Conservation (phyloP, 2,888 invertebrate species). For the Electrophaes corylata region DNA sequence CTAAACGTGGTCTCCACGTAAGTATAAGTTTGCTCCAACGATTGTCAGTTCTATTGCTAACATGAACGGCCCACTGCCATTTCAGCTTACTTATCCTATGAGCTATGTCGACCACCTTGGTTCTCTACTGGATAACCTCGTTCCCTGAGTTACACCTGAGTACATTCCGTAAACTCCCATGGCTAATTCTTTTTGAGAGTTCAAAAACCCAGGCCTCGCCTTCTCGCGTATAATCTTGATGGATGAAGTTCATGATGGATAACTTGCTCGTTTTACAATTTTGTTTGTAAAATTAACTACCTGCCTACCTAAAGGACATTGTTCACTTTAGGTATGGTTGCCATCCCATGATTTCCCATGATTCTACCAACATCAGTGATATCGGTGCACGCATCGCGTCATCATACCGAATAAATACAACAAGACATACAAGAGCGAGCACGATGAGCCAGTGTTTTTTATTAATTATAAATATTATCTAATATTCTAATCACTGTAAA, state of each 20-base stretch:
- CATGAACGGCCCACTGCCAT: too few species aligned
- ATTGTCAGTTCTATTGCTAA: too few species aligned
- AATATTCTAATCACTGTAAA: background rate
- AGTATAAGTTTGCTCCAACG: too few species aligned
- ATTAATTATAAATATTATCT: background rate
- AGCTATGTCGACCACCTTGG: too few species aligned
- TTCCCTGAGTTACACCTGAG: too few species aligned
- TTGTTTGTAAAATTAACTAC: background rate
- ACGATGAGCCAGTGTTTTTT: background rate
- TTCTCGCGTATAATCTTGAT: background rate
- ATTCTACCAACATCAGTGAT: background rate
- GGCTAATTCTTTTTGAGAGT: background rate
- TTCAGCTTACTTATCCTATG: too few species aligned
- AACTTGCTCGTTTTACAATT: background rate
- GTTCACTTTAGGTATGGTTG: too few species aligned
- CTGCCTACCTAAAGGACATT: background rate
- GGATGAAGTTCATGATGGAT: background rate
- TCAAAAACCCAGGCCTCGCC: background rate
- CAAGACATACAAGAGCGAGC: background rate
- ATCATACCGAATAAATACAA: too few species aligned
- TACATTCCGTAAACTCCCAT: background rate
- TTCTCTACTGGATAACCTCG: too few species aligned
- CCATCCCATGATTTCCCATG: too few species aligned
- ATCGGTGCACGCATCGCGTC: background rate
- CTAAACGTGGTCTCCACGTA: too few species aligned